These are phyloP conservation scores for Proctacanthus coquilletti DNA, from an alignment of 1,140 invertebrate species.

Conservation along the genomic window DNA sequence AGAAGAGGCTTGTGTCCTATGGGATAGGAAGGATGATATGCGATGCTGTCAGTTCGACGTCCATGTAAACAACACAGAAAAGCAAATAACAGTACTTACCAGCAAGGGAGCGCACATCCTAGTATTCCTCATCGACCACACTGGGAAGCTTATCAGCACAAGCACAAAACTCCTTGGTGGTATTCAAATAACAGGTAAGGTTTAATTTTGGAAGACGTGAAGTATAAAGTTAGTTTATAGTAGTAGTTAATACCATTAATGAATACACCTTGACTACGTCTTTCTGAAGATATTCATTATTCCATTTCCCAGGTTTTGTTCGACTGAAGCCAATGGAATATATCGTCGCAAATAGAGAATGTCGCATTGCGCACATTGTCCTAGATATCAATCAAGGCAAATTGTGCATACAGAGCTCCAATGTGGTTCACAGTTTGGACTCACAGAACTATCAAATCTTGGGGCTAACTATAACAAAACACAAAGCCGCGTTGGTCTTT, in stretches of 20 bases:
- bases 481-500: conserved; percentile 11
- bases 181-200: not conserved
- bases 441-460: conserved; percentile 8
- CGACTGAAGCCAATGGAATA: conserved; percentile 1
- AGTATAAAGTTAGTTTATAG: not conserved
- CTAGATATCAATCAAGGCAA: no score
- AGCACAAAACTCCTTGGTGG: not conserved
- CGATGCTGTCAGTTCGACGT: not conserved
- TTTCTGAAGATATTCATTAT: no score
- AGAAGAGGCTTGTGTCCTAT: not conserved
- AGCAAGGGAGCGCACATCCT: not conserved
- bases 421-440: conserved; percentile 1
- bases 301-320: conserved; percentile 3
- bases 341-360: conserved; percentile 1
- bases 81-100: not conserved
- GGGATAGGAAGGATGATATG: not conserved
- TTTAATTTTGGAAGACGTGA: not conserved
- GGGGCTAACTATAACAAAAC: conserved; percentile 8
- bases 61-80: not conserved
- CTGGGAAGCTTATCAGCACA: not conserved
- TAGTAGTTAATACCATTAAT: not conserved
- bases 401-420: no score
- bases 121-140: not conserved
- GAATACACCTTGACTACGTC: no score
- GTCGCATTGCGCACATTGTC: not conserved